Evolutionary conservation across 2,888 invertebrate genomes (phyloP).

Genomic region (Leptogaster cylindrica): DNA sequence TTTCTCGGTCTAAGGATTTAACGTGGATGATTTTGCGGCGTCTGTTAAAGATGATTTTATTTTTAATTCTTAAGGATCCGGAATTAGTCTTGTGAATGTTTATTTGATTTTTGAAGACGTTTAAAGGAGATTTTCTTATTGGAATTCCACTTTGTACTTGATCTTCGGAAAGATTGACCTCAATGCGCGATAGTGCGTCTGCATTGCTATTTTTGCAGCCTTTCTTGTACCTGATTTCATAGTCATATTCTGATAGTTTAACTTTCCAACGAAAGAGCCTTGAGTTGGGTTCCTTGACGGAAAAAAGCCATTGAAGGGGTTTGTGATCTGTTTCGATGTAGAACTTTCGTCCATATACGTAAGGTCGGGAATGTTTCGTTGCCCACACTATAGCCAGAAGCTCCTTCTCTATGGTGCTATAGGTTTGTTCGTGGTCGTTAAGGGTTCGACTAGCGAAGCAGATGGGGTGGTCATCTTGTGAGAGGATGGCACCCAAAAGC

Average conservation of each 20-base stretch:
- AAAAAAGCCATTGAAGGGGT: not conserved
- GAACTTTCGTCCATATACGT: not conserved
- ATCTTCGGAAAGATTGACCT: not conserved
- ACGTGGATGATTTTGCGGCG: not conserved
- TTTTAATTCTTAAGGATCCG: not conserved
- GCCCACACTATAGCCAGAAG: constrained; percentile 4
- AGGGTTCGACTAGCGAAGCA: constrained; percentile 12
- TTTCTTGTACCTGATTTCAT: not conserved
- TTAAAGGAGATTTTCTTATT: not conserved
- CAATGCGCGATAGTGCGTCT: not conserved
- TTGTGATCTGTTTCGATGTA: not conserved
- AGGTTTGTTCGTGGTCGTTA: constrained; percentile 2
- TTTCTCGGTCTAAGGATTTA: not conserved
- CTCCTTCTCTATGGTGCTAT: constrained; percentile 3
- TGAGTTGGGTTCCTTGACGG: not conserved
- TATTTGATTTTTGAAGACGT: not conserved
- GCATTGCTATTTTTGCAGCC: not conserved
- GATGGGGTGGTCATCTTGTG: constrained; percentile 1
- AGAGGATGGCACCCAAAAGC: constrained; percentile 10
- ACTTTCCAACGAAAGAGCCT: not conserved
- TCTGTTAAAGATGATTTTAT: not conserved
- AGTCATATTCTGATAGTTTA: not conserved
- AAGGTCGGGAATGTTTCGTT: not conserved
- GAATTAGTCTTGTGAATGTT: not conserved
- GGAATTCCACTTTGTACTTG: too few species aligned